Percentiles rank a stretch among this genome's conserved stretches.
Conservation (phyloP, 37 sponge, comb jelly and placozoan genomes). For the Mnemiopsis leidyi region DNA sequence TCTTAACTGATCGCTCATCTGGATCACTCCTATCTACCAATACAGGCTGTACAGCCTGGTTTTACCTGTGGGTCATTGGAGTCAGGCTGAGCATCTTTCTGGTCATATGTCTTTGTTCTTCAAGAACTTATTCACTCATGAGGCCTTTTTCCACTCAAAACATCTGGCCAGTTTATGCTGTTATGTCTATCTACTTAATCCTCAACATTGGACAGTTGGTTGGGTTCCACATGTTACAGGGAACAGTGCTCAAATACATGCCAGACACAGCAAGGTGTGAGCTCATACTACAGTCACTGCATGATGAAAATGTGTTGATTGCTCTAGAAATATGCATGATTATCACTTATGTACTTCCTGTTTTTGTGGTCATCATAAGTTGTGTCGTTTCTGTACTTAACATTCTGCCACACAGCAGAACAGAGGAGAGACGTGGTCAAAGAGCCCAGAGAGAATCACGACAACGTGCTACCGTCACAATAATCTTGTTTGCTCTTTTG, state of each 20-base stretch:
- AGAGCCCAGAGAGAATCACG: not conserved
- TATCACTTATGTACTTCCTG: not conserved
- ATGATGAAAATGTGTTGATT: not conserved
- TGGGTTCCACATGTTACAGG: not conserved
- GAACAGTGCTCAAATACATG: not conserved
- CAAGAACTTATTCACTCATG: not conserved
- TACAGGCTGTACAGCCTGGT: not conserved
- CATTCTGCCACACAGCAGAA: not conserved
- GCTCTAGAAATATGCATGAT: not conserved
- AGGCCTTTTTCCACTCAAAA: not conserved
- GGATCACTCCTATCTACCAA: not conserved
- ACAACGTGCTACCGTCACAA: not conserved
- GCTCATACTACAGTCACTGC: not conserved
- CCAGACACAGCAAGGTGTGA: not conserved
- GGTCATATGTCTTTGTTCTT: not conserved
- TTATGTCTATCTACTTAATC: not conserved
- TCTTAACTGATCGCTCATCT: not conserved
- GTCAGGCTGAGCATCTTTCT: conserved; percentile 7
- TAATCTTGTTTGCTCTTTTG: not conserved
- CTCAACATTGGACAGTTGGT: not conserved
- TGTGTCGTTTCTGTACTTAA: not conserved
- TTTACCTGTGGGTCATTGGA: not conserved
- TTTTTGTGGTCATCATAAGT: not conserved
- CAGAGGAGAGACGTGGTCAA: not conserved
- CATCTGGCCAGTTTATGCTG: not conserved